Evolutionary conservation across 2,797 vertebrate genomes (phyloP), one percentile per base, ranked within the genome.

Genomic region (Fundulus diaphanus): DNA sequence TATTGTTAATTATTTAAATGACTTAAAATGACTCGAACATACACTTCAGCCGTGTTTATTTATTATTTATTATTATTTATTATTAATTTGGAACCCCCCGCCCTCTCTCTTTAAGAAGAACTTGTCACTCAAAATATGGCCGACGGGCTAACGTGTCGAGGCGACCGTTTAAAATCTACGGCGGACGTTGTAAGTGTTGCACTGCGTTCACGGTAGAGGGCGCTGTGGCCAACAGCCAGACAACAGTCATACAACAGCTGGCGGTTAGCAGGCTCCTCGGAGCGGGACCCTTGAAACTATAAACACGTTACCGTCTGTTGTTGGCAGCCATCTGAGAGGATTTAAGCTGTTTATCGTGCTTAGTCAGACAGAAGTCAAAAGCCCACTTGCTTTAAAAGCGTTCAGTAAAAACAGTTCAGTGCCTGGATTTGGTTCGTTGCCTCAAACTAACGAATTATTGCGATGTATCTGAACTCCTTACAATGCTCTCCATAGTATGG

Each of bases 281-380:
- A 90, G 93, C 93, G 93, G 92, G 92, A 92, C 82, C n/a, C 83
- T 93, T 91, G 80, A 93, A 94, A 88, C 81, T 1, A 69, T 42
- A 42, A 86, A 82, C 72, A 80, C 1, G 42, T 8, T 24, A 3
- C 24, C 3, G 57, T n/a, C 3, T 48, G 5, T 22, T 68, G 69
- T 59, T 2, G n/a, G n/a, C n/a, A n/a, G n/a, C n/a, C n/a, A n/a
- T 1, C 1, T 0, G 1, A 1, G 29, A 16, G 29, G 22, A 48
- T 6, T 0, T 33, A 6, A 18, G 42, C 3, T 65, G 16, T 22
- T 13, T 61, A 8, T 44, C 0, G 0, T 27, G 1, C 49, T 75
- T 68, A 0, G 3, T 37, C 11, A 7, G n/a, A 5, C 16, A 49
- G 16, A 33, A 66, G 2, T 49, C 20, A 13, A 22, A 2, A 1